phyloP scores from a whole-genome alignment of 2,888 invertebrate genomes.

The Horisme vitalbata region DNA sequence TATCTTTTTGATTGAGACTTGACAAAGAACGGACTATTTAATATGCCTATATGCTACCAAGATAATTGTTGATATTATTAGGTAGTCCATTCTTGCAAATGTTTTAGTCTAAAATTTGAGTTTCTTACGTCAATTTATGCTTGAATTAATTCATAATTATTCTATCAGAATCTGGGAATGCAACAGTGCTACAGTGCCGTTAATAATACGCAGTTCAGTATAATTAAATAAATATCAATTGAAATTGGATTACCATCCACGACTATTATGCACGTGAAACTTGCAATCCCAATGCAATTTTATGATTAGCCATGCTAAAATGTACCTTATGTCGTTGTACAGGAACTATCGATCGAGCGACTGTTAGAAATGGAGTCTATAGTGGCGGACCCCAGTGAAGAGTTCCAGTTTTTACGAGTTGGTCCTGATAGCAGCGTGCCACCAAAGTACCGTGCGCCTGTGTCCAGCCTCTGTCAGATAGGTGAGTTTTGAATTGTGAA shows the following conservation, averaged over 20 bases:
- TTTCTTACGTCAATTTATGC: too few relatives aligned
- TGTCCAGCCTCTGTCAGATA: slow-evolving; percentile 79
- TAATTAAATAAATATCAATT: too few relatives aligned
- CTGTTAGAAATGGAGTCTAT: slow-evolving; percentile 94
- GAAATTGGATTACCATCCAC: not conserved
- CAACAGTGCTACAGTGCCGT: too few relatives aligned
- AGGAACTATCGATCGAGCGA: slow-evolving; percentile 96
- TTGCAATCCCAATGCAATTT: not conserved
- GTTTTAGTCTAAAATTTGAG: too few relatives aligned
- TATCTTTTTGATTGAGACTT: too few relatives aligned
- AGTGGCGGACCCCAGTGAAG: slow-evolving; percentile 73
- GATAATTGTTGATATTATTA: too few relatives aligned
- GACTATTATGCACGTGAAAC: not conserved
- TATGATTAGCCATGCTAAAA: slow-evolving; percentile 1
- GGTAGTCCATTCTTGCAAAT: too few relatives aligned
- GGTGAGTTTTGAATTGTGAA: slow-evolving; percentile 44
- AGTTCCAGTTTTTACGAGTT: slow-evolving; percentile 81
- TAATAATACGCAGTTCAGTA: too few relatives aligned
- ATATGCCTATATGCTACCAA: too few relatives aligned
- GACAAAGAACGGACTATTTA: too few relatives aligned
- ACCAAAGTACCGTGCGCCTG: slow-evolving; percentile 76
- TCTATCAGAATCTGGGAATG: too few relatives aligned
- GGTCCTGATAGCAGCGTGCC: slow-evolving; percentile 83
- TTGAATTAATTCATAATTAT: too few relatives aligned
- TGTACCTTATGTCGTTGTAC: slow-evolving; percentile 27